These are phyloP conservation scores for Cheilosia grossa DNA, from an alignment of 2,888 invertebrate genomes.

Conservation along the genomic window DNA sequence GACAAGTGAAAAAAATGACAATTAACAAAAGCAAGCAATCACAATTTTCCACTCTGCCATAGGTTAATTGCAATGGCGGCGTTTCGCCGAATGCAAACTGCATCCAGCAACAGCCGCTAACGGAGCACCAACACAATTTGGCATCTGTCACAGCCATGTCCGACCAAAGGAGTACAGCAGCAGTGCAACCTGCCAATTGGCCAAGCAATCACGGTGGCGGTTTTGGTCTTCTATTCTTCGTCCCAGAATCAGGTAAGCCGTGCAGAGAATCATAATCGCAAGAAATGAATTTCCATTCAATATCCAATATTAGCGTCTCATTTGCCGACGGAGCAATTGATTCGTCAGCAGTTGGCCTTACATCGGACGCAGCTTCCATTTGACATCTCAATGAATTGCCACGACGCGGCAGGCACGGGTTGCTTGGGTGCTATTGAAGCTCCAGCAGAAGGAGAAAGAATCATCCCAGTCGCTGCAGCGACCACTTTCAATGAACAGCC, in stretches of 20 bases:
- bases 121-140: slow-evolving; percentile 37
- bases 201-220: slow-evolving; percentile 35
- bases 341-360: slow-evolving; percentile 59
- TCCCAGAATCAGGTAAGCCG: slow-evolving; percentile 55
- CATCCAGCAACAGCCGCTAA: slow-evolving; percentile 14
- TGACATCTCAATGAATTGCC: slow-evolving; percentile 62
- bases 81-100: slow-evolving; percentile 12
- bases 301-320: slow-evolving; percentile 69
- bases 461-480: background rate
- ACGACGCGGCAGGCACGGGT: background rate
- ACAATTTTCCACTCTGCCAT: slow-evolving; percentile 14
- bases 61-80: slow-evolving; percentile 50
- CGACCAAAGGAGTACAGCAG: background rate
- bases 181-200: slow-evolving; percentile 34
- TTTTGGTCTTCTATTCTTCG: slow-evolving; percentile 56
- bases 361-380: slow-evolving; percentile 56
- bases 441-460: background rate
- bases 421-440: background rate
- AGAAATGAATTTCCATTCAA: slow-evolving; percentile 46
- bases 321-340: slow-evolving; percentile 64
- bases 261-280: slow-evolving; percentile 25
- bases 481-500: slow-evolving; percentile 24
- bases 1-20: slow-evolving; percentile 7
- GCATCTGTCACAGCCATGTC: slow-evolving; percentile 5
- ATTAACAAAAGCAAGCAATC: slow-evolving; percentile 33